These are phyloP conservation scores for Oscheius sp. DNA, from an alignment of 1,140 invertebrate species.

Conservation along the genomic window DNA sequence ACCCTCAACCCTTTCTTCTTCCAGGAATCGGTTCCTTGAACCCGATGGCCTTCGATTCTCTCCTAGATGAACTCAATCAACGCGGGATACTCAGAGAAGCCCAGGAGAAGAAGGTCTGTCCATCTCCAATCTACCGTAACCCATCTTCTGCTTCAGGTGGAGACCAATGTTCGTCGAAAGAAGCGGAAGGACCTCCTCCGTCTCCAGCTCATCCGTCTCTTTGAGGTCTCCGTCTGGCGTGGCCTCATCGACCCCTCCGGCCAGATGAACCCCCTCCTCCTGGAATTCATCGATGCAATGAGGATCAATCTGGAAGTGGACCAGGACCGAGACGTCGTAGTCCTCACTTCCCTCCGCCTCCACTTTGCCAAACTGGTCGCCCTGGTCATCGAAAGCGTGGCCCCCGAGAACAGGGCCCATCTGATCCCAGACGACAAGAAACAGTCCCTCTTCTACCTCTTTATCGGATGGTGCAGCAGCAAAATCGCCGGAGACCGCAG, in stretches of 20 bases:
- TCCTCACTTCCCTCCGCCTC: conserved; percentile 77
- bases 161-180: conserved; percentile 83
- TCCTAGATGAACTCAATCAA: conserved; percentile 88
- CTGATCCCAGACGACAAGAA: conserved; percentile 82
- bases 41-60: conserved; percentile 66
- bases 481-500: conserved; percentile 63
- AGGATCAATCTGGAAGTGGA: conserved; percentile 79
- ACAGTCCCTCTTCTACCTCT: conserved; percentile 81
- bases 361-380: conserved; percentile 90
- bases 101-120: conserved; percentile 81
- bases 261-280: conserved; percentile 63
- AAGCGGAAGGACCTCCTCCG: conserved; percentile 82
- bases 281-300: conserved; percentile 92
- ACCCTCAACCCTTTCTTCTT: no score
- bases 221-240: conserved; percentile 49
- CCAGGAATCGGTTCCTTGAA: conserved; percentile 34
- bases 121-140: neutral
- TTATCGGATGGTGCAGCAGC: conserved; percentile 84
- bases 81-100: conserved; percentile 80
- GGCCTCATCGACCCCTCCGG: conserved; percentile 18
- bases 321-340: conserved; percentile 65
- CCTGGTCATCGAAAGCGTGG: conserved; percentile 87
- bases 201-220: conserved; percentile 70
- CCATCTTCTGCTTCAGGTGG: conserved; percentile 65
- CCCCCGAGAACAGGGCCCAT: conserved; percentile 82